A percentile compares a stretch with the other conserved stretches of the same genome.
These are phyloP conservation scores for Epinephelus lanceolatus DNA, from an alignment of 2,113 vertebrate genomes.

Conservation along the genomic window DNA sequence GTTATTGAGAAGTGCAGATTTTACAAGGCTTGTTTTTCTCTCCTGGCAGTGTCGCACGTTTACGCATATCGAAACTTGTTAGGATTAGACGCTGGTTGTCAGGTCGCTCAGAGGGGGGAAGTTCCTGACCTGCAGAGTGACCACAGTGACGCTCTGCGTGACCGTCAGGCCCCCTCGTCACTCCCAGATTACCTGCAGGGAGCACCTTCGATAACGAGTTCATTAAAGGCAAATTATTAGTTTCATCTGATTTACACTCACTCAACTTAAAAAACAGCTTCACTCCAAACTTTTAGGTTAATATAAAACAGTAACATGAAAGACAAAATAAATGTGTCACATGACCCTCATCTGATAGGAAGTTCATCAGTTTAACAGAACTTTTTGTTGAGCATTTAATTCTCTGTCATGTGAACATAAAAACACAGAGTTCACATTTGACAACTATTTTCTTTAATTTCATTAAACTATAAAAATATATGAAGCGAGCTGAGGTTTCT, in stretches of 20 bases:
- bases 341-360: too few relatives aligned
- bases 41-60: constrained; percentile 5
- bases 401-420: too few relatives aligned
- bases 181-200: not conserved
- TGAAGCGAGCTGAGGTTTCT: too few relatives aligned
- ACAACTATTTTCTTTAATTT: too few relatives aligned
- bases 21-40: constrained; percentile 37
- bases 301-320: too few relatives aligned
- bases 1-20: constrained; percentile 45
- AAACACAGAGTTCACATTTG: too few relatives aligned
- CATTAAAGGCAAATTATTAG: not conserved
- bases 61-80: not conserved
- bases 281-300: too few relatives aligned
- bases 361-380: too few relatives aligned
- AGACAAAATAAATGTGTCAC: too few relatives aligned
- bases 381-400: too few relatives aligned
- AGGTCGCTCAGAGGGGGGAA: not conserved
- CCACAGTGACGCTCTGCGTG: not conserved
- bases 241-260: not conserved
- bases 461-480: too few relatives aligned
- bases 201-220: not conserved
- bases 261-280: too few relatives aligned
- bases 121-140: not conserved
- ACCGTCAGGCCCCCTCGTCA: not conserved
- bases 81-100: constrained; percentile 1